Evolutionary conservation across 2,113 vertebrate species (phyloP), one percentile per base, ranked within the genome.

Genomic region (Fregata magnificens): DNA sequence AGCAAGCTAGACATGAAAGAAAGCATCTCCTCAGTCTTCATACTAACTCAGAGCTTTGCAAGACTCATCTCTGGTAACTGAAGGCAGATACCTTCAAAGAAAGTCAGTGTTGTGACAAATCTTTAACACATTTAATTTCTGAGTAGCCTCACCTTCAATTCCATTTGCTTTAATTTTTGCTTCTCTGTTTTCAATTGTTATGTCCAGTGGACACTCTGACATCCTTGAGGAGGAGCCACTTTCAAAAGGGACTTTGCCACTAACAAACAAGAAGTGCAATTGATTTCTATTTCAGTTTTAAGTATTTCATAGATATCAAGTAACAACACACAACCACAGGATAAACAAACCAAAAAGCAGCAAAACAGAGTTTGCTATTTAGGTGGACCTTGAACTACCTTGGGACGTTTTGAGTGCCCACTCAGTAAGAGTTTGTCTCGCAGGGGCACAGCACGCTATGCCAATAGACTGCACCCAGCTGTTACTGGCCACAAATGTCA

Each of bases 391-490:
- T 79, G 78, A 74, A 58, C 8, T 36, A 50, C 6, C 20, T 10
- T 45, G 29, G 16, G 4, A 13, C 4, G 1, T 42, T 58, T 25
- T 50, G 32, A 25, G 38, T 78, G 25, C 28, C 24, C 8, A 5
- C 9, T 70, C n/a, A 69, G 28, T 18, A 32, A 47, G 17, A 70
- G 45, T 45, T 50, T 38, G 16, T 38, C 61, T 63, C 55, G 34
- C 42, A 87, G 7, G 2, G 29, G 8, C 12, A 52, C 4, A 53
- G 47, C 13, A 28, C 13, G 15, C 21, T 58, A 9, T 19, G 12
- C 8, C 0, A 0, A 29, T 24, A 53, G 9, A 34, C 11, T 2
- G 7, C 17, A 78, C 11, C 4, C 63, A 49, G 36, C 14, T 50
- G 10, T 16, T 42, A 52, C 0, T 5, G 18, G 28, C 6, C 31